phyloP scores from a whole-genome alignment of 2,888 invertebrate species.

The Limnephilus lunatus region DNA sequence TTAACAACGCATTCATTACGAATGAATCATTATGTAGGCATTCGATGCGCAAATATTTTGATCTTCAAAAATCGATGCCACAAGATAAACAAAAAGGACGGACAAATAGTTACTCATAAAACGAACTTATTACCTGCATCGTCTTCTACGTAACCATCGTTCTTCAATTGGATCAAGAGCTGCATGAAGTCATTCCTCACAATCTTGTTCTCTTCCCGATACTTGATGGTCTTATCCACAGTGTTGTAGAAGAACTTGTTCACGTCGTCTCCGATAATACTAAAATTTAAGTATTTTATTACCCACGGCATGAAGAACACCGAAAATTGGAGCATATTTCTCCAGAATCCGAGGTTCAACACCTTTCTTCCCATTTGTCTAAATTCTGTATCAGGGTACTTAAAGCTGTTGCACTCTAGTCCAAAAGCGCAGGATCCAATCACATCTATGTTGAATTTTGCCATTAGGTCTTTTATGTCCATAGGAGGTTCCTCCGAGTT shows the following conservation, averaged over 20 bases:
- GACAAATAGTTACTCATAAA: not conserved
- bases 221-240: slow-evolving; percentile 74
- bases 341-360: slow-evolving; percentile 66
- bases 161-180: slow-evolving; percentile 75
- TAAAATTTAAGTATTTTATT: slow-evolving; percentile 72
- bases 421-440: slow-evolving; percentile 75
- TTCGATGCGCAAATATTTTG: no score
- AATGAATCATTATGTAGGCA: no score
- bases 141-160: slow-evolving; percentile 68
- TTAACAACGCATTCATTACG: no score
- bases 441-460: slow-evolving; percentile 74
- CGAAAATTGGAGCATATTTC: slow-evolving; percentile 71
- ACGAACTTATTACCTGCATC: slow-evolving; percentile 6
- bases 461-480: slow-evolving; percentile 72
- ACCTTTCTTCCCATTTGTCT: slow-evolving; percentile 68
- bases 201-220: slow-evolving; percentile 73
- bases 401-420: slow-evolving; percentile 72
- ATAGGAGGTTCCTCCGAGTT: slow-evolving; percentile 66
- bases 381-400: slow-evolving; percentile 71
- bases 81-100: not conserved
- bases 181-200: slow-evolving; percentile 78
- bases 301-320: slow-evolving; percentile 74
- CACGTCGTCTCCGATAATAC: slow-evolving; percentile 67
- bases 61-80: no score
- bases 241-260: slow-evolving; percentile 74